These are phyloP conservation scores for Salticus scenicus DNA, from an alignment of 2,888 invertebrate species.

Conservation along the genomic window DNA sequence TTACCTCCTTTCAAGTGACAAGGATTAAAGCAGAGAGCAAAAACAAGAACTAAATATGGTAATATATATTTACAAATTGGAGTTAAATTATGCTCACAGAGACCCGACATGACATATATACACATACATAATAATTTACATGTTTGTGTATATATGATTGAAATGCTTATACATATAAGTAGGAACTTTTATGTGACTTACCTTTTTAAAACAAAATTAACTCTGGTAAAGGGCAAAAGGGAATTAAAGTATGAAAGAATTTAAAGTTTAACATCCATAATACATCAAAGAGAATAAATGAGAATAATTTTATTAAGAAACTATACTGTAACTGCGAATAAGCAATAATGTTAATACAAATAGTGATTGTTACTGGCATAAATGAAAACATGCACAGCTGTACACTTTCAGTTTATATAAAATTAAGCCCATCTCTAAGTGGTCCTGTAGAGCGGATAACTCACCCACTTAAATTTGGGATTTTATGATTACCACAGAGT, in stretches of 20 bases:
- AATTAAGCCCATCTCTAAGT: conserved; percentile 55
- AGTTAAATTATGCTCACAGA: not conserved
- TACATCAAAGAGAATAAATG: too few species aligned
- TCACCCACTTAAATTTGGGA: not conserved
- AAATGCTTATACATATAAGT: conserved; percentile 4
- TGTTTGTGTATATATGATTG: not conserved
- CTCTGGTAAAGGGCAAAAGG: not conserved
- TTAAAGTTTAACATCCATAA: too few species aligned
- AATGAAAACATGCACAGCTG: conserved; percentile 40
- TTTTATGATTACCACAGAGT: conserved; percentile 27
- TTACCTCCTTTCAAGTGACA: conserved; percentile 3
- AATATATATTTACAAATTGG: not conserved
- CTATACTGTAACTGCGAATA: not conserved
- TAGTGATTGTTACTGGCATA: conserved; percentile 66
- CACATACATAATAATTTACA: not conserved
- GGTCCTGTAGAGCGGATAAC: conserved; percentile 27
- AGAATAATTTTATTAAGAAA: not conserved
- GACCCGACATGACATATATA: not conserved
- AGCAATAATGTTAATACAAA: not conserved
- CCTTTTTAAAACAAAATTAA: not conserved
- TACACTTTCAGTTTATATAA: conserved; percentile 44
- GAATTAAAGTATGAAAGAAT: too few species aligned
- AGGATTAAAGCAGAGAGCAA: not conserved
- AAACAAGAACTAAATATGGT: not conserved
- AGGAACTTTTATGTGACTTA: conserved; percentile 12